A percentile compares a stretch with the other conserved stretches of the same genome.
Evolutionary conservation across 2,113 vertebrate genomes (phyloP).

Genomic region (Pygoscelis antarcticus): DNA sequence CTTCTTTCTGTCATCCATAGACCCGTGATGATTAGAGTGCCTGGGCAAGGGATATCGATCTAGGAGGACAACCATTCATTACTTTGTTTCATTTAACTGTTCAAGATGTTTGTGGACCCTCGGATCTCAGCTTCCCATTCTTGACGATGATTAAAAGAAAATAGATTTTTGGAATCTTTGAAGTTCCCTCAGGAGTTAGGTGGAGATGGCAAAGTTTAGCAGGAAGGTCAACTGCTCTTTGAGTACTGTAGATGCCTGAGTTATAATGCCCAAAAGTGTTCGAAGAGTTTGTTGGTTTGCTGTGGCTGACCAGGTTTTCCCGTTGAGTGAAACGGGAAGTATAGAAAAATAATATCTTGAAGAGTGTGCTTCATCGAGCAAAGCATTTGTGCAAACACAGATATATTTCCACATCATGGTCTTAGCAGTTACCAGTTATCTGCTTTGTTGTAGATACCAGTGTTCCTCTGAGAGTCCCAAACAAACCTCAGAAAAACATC

Average conservation of each 20-base stretch:
- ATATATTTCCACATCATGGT: neutral
- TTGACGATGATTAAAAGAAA: neutral
- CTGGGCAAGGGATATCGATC: neutral
- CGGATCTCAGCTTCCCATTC: neutral
- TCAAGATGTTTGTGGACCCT: neutral
- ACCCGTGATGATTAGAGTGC: neutral
- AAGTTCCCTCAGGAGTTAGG: neutral
- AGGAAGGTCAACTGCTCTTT: neutral
- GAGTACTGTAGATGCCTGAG: neutral
- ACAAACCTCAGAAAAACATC: neutral
- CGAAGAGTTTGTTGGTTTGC: neutral
- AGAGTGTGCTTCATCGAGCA: neutral
- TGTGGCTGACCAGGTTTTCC: neutral
- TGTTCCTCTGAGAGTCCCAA: neutral
- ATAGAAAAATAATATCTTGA: neutral
- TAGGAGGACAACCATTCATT: neutral
- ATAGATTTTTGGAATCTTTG: neutral
- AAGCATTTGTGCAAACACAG: neutral
- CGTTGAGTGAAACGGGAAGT: neutral
- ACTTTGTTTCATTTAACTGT: neutral
- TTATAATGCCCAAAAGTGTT: neutral
- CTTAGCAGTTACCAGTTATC: neutral
- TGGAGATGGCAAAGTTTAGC: neutral
- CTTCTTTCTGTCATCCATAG: neutral
- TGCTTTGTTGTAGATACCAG: neutral